phyloP scores from a whole-genome alignment of 1,140 invertebrate species.

The Pseudobourletiella spinata region DNA sequence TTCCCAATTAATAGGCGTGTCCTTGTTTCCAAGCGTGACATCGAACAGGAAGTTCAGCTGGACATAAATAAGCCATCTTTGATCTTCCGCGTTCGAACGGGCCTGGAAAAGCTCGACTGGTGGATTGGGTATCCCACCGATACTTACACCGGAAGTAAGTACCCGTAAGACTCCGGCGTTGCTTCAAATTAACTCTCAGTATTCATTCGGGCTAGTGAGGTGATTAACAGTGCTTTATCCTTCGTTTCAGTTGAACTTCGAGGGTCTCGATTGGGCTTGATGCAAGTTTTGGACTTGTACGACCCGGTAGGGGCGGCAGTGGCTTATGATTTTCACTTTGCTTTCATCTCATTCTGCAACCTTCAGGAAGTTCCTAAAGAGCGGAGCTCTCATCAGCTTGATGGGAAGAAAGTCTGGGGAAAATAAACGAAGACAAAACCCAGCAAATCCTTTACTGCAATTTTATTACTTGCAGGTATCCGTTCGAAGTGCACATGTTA shows the following conservation, averaged over 20 bases:
- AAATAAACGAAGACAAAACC: no score
- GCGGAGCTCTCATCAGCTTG: background rate
- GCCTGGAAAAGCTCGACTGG: background rate
- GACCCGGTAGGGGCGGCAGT: background rate
- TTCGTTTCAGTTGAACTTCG: slow-evolving; percentile 2
- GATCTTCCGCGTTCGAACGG: background rate
- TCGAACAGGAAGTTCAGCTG: background rate
- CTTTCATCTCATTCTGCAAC: slow-evolving; percentile 4
- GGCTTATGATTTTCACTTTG: slow-evolving; percentile 3
- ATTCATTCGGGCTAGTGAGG: no score
- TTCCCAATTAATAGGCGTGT: no score
- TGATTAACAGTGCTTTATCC: no score
- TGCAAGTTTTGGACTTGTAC: background rate
- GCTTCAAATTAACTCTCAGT: no score
- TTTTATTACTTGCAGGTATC: no score
- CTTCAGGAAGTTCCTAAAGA: background rate
- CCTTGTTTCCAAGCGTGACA: no score
- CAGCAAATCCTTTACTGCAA: no score
- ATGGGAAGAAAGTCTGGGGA: background rate
- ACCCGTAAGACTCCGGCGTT: background rate
- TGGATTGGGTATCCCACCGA: slow-evolving; percentile 1
- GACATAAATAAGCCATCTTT: background rate
- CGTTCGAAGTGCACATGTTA: background rate
- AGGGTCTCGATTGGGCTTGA: background rate
- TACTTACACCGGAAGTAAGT: slow-evolving; percentile 1